Percentiles rank a stretch among this genome's conserved stretches.
These are phyloP conservation scores for Augochlorella aurata DNA, from an alignment of 2,888 invertebrate species.

Conservation along the genomic window DNA sequence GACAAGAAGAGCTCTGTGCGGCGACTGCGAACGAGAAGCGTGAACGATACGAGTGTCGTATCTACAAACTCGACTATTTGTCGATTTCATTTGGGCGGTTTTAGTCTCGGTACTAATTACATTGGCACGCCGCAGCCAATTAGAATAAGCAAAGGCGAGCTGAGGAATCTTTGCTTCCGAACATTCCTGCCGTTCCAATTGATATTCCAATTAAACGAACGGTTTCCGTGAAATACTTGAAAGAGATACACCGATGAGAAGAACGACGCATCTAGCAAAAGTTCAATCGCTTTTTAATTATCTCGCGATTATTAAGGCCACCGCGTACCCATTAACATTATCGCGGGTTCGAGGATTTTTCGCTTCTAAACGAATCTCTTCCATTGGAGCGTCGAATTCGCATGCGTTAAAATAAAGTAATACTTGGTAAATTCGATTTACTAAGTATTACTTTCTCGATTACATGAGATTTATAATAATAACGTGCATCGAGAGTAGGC, in stretches of 20 bases:
- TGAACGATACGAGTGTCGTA: neutral
- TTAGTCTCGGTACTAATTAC: slow-evolving; percentile 31
- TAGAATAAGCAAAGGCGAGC: slow-evolving; percentile 28
- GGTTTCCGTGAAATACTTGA: neutral
- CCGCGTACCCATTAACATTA: too few species aligned
- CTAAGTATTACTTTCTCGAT: too few species aligned
- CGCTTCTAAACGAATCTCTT: neutral
- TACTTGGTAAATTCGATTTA: neutral
- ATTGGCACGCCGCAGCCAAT: slow-evolving; percentile 43
- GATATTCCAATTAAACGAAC: slow-evolving; percentile 24
- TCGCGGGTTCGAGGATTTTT: neutral
- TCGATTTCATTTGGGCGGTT: slow-evolving; percentile 33
- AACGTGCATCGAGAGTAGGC: neutral
- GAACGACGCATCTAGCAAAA: neutral
- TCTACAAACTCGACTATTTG: slow-evolving; percentile 36
- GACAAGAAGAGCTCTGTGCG: slow-evolving; percentile 19
- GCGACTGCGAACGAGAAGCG: neutral
- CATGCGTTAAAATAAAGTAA: neutral
- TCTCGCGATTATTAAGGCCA: neutral
- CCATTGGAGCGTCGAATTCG: neutral
- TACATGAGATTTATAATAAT: too few species aligned
- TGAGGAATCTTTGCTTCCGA: neutral
- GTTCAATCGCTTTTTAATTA: neutral
- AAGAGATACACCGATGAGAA: too few species aligned
- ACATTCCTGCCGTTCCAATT: slow-evolving; percentile 16